Evolutionary conservation across 2,113 vertebrate genomes (phyloP), one percentile per base, ranked within the genome.

Genomic region (Otocyon megalotis): DNA sequence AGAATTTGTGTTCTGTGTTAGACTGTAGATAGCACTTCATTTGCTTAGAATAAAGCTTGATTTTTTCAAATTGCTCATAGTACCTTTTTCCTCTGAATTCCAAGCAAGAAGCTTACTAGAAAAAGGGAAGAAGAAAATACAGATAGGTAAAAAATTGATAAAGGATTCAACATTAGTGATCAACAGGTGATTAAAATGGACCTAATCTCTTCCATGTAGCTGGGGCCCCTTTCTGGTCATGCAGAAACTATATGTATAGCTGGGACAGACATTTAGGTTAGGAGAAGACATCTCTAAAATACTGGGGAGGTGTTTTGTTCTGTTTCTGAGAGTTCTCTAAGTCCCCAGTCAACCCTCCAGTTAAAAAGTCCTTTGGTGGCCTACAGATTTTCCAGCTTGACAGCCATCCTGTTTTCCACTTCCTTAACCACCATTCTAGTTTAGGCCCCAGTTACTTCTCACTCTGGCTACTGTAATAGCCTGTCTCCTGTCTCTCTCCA

Each of bases 11-110:
- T 83, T 63, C 15, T 76, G 0, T 87, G 17, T 95, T 96, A 22
- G 50, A 90, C 67, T 48, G 8, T 79, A 79, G 62, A 15, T 82
- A 87, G 53, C 10, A 50, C 19, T 96, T 92, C 65, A 86, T 58
- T 85, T 65, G 79, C 58, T 87, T 95, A 77, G 32, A 90, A 90
- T 43, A 65, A 83, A 88, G 83, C 81, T 14, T 53, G 71, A 88
- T 17, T 88, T 93, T 95, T 95, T 76, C 54, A 88, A 85, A 72
- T 83, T 72, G 65, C 74, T 94, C 48, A 54, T 15, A 85, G 30
- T 92, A 50, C 48, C 24, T 81, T 90, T 17, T 91, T 58, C 22
- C 26, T 82, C 85, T 92, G 80, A 90, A 84, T 79, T 90, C 24
- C 12, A 94, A 50, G 37, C 65, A 83, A 92, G 72, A 65, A 72